Evolutionary conservation across 2,888 invertebrate species (phyloP).

Genomic region (Formica aserva): DNA sequence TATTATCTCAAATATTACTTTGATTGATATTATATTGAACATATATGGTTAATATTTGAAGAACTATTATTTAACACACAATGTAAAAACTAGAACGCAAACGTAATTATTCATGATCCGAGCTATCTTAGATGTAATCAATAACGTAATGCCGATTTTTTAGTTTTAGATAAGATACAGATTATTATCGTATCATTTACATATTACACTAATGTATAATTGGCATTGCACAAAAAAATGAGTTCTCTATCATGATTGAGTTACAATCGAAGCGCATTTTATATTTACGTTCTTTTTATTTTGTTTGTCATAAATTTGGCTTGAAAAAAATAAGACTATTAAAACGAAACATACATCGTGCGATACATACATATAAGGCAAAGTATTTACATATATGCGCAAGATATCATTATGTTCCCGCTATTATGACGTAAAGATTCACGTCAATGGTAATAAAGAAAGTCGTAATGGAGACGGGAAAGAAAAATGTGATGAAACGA

Average conservation of each 20-base stretch:
- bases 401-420: background rate
- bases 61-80: slow-evolving; percentile 13
- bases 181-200: slow-evolving; percentile 17
- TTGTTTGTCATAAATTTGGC: background rate
- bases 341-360: background rate
- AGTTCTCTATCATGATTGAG: background rate
- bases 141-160: background rate
- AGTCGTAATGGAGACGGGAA: background rate
- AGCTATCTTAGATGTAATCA: background rate
- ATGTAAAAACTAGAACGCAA: slow-evolving; percentile 1
- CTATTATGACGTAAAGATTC: slow-evolving; percentile 20
- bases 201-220: background rate
- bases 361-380: background rate
- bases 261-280: background rate
- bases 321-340: slow-evolving; percentile 18
- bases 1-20: background rate
- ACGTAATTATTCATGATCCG: background rate
- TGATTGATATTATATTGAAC: background rate
- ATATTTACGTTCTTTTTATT: background rate
- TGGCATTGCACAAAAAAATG: background rate
- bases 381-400: background rate
- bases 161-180: slow-evolving; percentile 18
- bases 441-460: slow-evolving; percentile 26
- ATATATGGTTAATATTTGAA: background rate
- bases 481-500: slow-evolving; percentile 15